Conservation (phyloP, 2,113 vertebrate genomes). For the Clarias gariepinus region DNA sequence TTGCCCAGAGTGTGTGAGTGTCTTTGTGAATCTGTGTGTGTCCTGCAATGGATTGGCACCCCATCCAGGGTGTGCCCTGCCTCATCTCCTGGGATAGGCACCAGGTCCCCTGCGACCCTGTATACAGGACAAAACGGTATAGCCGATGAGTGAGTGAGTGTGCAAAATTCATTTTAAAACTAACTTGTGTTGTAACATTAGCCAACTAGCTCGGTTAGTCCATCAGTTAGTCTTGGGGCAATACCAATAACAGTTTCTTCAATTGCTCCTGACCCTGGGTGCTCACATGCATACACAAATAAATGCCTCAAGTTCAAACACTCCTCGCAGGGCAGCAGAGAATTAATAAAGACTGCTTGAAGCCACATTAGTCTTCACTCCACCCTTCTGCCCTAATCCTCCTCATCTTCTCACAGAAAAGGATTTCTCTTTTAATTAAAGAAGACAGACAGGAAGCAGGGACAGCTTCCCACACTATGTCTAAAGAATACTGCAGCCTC, state of each 20-base stretch:
- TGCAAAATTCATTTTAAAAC: neutral
- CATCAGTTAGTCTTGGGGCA: neutral
- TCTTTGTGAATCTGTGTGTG: too few relatives aligned
- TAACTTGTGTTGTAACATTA: neutral
- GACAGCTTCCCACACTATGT: neutral
- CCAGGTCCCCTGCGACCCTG: too few relatives aligned
- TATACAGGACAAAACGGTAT: too few relatives aligned
- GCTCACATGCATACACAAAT: neutral
- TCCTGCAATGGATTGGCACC: too few relatives aligned
- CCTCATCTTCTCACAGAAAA: neutral
- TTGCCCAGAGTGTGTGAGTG: too few relatives aligned
- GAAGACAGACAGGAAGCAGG: constrained; percentile 12
- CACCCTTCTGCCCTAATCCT: neutral
- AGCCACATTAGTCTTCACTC: constrained; percentile 16
- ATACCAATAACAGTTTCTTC: neutral
- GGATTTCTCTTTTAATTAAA: constrained; percentile 38
- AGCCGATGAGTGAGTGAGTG: neutral
- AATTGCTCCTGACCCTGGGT: neutral
- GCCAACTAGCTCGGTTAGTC: neutral
- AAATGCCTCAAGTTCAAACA: neutral
- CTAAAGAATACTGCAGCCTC: neutral
- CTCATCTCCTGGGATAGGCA: too few relatives aligned
- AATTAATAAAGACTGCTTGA: neutral
- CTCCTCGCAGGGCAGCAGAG: neutral
- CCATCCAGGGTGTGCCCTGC: too few relatives aligned